Evolutionary conservation across 1,140 invertebrate genomes (phyloP).

Genomic region (Drosophila sulfurigaster): DNA sequence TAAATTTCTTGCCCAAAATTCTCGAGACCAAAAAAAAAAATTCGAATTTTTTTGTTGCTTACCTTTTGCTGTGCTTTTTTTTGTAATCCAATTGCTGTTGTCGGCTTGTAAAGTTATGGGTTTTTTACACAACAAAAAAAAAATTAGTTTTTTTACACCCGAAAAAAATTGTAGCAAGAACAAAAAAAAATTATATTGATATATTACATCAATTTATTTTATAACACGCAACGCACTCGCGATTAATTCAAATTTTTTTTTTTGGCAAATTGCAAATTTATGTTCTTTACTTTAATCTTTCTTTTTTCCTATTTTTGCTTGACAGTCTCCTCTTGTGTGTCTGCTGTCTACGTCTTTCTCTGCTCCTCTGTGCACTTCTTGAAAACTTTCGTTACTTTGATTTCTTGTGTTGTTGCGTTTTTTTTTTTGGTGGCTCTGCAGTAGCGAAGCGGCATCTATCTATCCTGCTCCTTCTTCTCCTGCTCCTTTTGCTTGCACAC

Average conservation of each 20-base stretch:
- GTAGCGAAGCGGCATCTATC: slow-evolving; percentile 16
- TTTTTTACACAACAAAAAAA: slow-evolving; percentile 23
- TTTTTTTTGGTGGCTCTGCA: slow-evolving; percentile 22
- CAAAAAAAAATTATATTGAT: slow-evolving; percentile 9
- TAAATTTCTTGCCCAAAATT: not conserved
- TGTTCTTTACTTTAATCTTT: not conserved
- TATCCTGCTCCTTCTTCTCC: slow-evolving; percentile 10
- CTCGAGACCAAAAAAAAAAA: not conserved
- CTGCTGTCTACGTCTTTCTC: too few relatives aligned
- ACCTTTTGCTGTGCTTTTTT: slow-evolving; percentile 16
- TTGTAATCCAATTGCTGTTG: slow-evolving; percentile 27
- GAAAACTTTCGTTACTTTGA: slow-evolving; percentile 19
- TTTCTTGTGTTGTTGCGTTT: not conserved
- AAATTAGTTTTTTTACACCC: slow-evolving; percentile 11
- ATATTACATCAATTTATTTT: not conserved
- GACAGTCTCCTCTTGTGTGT: too few relatives aligned
- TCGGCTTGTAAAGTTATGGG: not conserved
- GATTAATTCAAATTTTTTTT: too few relatives aligned
- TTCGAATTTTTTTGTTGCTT: slow-evolving; percentile 4
- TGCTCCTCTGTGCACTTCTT: slow-evolving; percentile 1
- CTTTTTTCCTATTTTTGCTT: not conserved
- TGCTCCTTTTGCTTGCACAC: slow-evolving; percentile 27
- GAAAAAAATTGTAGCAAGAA: slow-evolving; percentile 28
- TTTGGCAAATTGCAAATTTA: not conserved
- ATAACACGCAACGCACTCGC: slow-evolving; percentile 4